phyloP scores from a whole-genome alignment of 2,113 vertebrate species.

The Callocephalon fimbriatum region DNA sequence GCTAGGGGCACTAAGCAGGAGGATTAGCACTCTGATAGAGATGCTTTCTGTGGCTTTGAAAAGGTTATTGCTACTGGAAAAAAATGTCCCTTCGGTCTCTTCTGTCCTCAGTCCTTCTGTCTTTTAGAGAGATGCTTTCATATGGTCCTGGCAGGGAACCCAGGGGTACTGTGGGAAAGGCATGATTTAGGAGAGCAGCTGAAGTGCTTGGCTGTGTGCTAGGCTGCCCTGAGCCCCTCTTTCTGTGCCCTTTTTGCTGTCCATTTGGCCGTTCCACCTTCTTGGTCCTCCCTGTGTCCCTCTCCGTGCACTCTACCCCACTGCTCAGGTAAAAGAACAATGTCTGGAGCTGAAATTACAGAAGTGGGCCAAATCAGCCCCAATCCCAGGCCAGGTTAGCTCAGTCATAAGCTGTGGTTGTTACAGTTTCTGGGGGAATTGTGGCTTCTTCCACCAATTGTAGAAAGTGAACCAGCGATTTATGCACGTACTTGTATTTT shows the following conservation, averaged over 20 bases:
- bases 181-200: neutral
- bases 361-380: neutral
- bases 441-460: neutral
- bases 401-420: neutral
- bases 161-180: fast-evolving
- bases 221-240: neutral
- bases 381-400: neutral
- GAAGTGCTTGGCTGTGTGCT: neutral
- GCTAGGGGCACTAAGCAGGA: neutral
- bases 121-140: neutral
- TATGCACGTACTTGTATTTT: neutral
- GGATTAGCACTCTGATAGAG: neutral
- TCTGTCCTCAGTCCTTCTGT: neutral
- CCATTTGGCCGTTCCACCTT: neutral
- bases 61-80: neutral
- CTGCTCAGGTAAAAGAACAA: neutral
- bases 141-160: neutral
- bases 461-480: neutral
- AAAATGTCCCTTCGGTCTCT: neutral
- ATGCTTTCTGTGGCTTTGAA: neutral
- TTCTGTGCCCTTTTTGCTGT: neutral
- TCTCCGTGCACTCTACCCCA: fast-evolving
- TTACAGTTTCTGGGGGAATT: neutral
- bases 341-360: neutral
- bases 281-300: neutral